Percentiles rank a stretch among this genome's conserved stretches.
Conservation (phyloP, 2,113 vertebrate species). For the Hymenochirus boettgeri region DNA sequence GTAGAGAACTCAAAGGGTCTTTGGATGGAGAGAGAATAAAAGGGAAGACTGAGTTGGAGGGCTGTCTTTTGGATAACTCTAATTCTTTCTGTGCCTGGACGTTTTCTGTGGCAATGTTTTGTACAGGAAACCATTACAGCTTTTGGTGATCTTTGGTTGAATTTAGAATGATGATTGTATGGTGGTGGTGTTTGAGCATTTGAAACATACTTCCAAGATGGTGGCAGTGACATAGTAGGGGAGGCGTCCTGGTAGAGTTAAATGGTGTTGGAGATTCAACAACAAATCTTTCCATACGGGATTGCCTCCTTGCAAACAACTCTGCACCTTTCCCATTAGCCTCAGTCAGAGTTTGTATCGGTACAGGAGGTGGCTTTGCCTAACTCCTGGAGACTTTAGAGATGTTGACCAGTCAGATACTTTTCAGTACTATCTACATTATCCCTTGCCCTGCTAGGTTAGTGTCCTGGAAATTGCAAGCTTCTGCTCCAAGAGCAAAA, state of each 20-base stretch:
- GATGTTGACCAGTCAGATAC: slow-evolving; percentile 85
- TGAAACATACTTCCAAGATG: slow-evolving; percentile 88
- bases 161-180: slow-evolving; percentile 54
- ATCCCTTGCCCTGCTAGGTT: slow-evolving; percentile 44
- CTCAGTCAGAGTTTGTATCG: slow-evolving; percentile 79
- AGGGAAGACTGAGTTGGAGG: slow-evolving; percentile 81
- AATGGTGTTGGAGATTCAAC: slow-evolving; percentile 66
- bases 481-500: slow-evolving; percentile 89
- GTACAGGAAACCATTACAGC: slow-evolving; percentile 62
- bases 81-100: slow-evolving; percentile 78
- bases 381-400: slow-evolving; percentile 82
- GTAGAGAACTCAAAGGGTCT: slow-evolving; percentile 64
- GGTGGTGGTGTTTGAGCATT: slow-evolving; percentile 64
- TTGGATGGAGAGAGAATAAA: slow-evolving; percentile 84
- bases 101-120: slow-evolving; percentile 60
- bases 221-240: slow-evolving; percentile 89
- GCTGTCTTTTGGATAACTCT: slow-evolving; percentile 80
- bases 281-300: slow-evolving; percentile 91
- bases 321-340: slow-evolving; percentile 88
- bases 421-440: slow-evolving; percentile 4
- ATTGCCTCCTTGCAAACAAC: slow-evolving; percentile 86
- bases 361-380: slow-evolving; percentile 68
- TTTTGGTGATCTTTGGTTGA: slow-evolving; percentile 64
- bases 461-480: slow-evolving; percentile 80
- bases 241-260: slow-evolving; percentile 67